Base-by-base conservation (phyloP, 2,888 invertebrate species). In the Zhengitettix transpicula region DNA sequence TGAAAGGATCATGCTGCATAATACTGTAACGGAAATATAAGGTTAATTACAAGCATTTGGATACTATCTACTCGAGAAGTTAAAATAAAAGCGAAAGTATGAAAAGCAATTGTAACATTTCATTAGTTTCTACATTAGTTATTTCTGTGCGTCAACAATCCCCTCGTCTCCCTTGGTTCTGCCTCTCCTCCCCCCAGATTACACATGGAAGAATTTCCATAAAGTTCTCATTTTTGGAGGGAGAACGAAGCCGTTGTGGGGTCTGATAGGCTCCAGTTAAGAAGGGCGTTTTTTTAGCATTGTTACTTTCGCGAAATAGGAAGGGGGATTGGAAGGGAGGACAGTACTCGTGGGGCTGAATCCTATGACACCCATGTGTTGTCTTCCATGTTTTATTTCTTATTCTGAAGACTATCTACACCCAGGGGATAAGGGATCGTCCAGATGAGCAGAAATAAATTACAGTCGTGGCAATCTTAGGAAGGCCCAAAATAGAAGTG, bases 161-260 rank as follows among this genome's bases (percentile, higher is more conserved):
- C 40, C n/a, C 40, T 40, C 28, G 17, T 42, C 15, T 16, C 42
- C 41, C 56, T 16, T 56, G 42, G 28, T 42, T 15, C 28, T 14
- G 41, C 28, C 55, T 40, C 55, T 40, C 55, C 40, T 55, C 14
- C n/a, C 52, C 56, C 59, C 16, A 62, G 64, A 64, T 64, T 64
- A 64, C 64, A 61, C 57, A 59, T 44, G 51, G 61, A 64, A 63
- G 58, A 61, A 64, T 64, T 64, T 64, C 64, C 64, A 64, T 64
- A 64, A 64, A 64, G 58, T 61, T 64, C 64, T 61, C 64, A 64
- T 64, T 61, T 60, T 62, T 62, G 55, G 58, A 55, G 55, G 52
- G 52, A 53, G 56, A 61, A 57, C 56, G 61, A 52, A 53, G 57
- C 55, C 56, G 59, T 54, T 51, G 60, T 16, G 52, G 53, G 42